Evolutionary conservation across 2,888 invertebrate species (phyloP), one percentile per base, ranked within the genome.

Genomic region (Mythimna impura): DNA sequence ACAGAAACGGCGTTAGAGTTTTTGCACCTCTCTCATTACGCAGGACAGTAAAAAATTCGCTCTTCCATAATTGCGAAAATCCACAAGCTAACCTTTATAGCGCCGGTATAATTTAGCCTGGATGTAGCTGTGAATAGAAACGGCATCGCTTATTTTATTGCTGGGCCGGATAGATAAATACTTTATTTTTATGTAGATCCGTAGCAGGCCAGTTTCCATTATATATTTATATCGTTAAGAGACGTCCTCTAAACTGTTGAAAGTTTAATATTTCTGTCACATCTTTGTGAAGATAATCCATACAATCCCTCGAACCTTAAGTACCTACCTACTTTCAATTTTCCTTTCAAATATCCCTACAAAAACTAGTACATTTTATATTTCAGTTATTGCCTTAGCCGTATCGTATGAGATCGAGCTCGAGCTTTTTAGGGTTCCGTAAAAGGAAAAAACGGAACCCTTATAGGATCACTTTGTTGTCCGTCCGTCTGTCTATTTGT

Each of bases 1-100:
- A 76, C 75, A 77, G 79, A 82, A 81, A 77, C 80, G 66, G 52
- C 66, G 78, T 85, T 78, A 86, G 77, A 86, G 83, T 89, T 89
- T 91, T 91, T 88, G 86, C 87, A 84, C 83, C 83, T 87, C 87
- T 84, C 88, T 91, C 89, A 92, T 92, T 91, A 92, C 87, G 83
- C 65, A 80, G 86, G 87, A 89, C 88, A 90, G 90, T 89, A 91
- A 91, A 91, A 91, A 89, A 91, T 87, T 89, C 85, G 81, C 81
- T 86, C 86, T 73, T 84, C 87, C 88, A 90, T 91, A 91, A 90
- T 92, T 91, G 89, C 85, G 89, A 88, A 89, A 91, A 91, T 89
- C 87, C 89, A 86, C 87, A 86, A 81, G 85, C 88, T 86, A 89
- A 89, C 89, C 86, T 90, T 90, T 89, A 90, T 86, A 82, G 87